A percentile compares a stretch with the other conserved stretches of the same genome.
Conservation (phyloP, 2,888 invertebrate genomes). For the Athripsodes cinereus region DNA sequence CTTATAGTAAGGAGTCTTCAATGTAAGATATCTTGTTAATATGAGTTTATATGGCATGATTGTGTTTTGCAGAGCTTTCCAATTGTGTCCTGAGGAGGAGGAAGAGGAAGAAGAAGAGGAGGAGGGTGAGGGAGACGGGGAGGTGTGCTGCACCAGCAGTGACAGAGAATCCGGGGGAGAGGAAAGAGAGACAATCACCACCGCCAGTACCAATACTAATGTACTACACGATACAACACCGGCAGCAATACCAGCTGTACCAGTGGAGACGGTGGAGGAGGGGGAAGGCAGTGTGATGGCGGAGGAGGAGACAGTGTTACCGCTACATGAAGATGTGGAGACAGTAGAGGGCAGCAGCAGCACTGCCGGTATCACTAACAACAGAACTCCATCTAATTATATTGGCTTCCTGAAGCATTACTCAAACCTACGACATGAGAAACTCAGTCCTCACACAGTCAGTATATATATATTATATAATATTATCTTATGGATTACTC, state of each 20-base stretch:
- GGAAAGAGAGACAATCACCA: conserved; percentile 1
- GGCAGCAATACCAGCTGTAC: neutral
- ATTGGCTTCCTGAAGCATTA: too few relatives aligned
- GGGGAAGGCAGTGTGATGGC: neutral
- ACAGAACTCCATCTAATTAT: too few relatives aligned
- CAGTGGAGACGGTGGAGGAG: conserved; percentile 3
- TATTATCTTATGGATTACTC: too few relatives aligned
- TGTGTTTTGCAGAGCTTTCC: conserved; percentile 40
- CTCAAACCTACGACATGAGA: too few relatives aligned
- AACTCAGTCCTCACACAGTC: too few relatives aligned
- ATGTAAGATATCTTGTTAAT: too few relatives aligned
- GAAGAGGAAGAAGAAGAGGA: conserved; percentile 49
- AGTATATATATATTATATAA: too few relatives aligned
- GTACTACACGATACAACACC: neutral
- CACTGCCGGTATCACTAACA: too few relatives aligned
- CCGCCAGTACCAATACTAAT: neutral
- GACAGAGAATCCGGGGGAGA: conserved; percentile 18
- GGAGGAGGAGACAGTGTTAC: too few relatives aligned
- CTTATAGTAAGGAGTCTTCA: too few relatives aligned
- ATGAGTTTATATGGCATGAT: too few relatives aligned
- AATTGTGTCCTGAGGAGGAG: conserved; percentile 46
- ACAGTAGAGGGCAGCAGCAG: neutral
- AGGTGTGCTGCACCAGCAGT: conserved; percentile 19
- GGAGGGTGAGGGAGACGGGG: conserved; percentile 19
- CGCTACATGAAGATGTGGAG: neutral